Conservation (phyloP, 1,140 invertebrate species). For the Macrotrachela quadricornifera region DNA sequence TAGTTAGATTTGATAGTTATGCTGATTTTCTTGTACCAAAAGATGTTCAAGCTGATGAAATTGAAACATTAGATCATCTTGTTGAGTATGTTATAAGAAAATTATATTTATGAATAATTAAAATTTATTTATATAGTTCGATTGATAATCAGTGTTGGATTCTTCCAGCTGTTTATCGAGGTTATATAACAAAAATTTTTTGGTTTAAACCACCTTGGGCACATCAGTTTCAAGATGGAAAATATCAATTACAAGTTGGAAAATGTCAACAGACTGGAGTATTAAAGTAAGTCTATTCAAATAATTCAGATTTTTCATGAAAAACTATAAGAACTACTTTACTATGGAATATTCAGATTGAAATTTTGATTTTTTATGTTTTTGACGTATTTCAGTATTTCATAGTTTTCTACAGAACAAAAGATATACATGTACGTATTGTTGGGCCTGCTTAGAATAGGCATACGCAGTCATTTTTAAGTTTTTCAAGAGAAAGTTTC, state of each 20-base stretch:
- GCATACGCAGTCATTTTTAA: too few relatives aligned
- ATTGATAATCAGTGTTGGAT: conserved; percentile 79
- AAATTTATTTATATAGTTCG: conserved; percentile 11
- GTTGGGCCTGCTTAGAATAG: too few relatives aligned
- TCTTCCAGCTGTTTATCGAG: conserved; percentile 57
- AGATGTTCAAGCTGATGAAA: conserved; percentile 43
- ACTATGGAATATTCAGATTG: too few relatives aligned
- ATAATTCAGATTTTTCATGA: too few relatives aligned
- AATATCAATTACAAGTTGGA: conserved; percentile 47
- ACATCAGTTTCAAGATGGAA: conserved; percentile 48
- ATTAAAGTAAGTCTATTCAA: conserved; percentile 14
- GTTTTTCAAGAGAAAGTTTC: too few relatives aligned
- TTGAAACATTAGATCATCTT: conserved; percentile 40
- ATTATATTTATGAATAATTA: neutral
- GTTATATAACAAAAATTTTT: conserved; percentile 50
- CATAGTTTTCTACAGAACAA: too few relatives aligned
- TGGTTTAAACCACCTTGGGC: conserved; percentile 77
- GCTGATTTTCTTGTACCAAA: conserved; percentile 65
- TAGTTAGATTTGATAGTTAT: conserved; percentile 51
- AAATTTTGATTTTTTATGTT: too few relatives aligned
- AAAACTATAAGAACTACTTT: too few relatives aligned
- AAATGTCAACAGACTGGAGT: conserved; percentile 38
- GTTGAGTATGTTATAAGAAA: conserved; percentile 16
- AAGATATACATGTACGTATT: too few relatives aligned
- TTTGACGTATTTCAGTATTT: too few relatives aligned